phyloP scores from a whole-genome alignment of 2,888 invertebrate species.

The Lasioglossum malachurum region DNA sequence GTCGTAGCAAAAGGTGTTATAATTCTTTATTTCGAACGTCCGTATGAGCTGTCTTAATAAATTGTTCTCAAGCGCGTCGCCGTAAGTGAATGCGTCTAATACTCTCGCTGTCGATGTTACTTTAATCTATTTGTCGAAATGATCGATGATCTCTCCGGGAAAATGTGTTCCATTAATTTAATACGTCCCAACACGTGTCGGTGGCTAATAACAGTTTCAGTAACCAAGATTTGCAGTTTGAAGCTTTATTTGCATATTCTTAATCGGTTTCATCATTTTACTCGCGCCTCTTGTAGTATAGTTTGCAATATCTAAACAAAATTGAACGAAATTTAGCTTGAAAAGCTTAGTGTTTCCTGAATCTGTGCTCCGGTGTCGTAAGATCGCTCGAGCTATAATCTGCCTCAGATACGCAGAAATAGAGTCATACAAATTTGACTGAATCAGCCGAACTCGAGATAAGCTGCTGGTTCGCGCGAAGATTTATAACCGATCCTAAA shows the following conservation, averaged over 20 bases:
- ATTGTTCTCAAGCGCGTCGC: not conserved
- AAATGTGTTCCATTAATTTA: not conserved
- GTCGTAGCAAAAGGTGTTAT: too few relatives aligned
- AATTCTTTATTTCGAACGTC: too few relatives aligned
- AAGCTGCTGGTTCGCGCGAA: conserved; percentile 58
- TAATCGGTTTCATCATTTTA: not conserved
- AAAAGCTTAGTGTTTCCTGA: not conserved
- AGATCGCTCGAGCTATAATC: conserved; percentile 10
- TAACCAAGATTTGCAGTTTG: not conserved
- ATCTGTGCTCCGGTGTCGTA: not conserved
- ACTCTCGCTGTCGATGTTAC: not conserved
- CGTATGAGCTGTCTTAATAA: not conserved
- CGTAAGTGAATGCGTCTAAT: not conserved
- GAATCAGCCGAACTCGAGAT: conserved; percentile 64
- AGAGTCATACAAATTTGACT: conserved; percentile 66
- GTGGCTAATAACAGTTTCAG: not conserved
- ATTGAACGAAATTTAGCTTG: not conserved
- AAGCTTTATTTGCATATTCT: not conserved
- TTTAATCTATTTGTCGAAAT: not conserved
- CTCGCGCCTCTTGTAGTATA: not conserved
- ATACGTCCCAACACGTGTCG: not conserved
- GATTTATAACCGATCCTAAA: conserved; percentile 68
- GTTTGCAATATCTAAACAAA: not conserved
- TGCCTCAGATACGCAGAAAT: conserved; percentile 21
- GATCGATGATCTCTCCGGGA: not conserved